Base-by-base conservation (phyloP, 2,888 invertebrate genomes). In the Syritta pipiens region DNA sequence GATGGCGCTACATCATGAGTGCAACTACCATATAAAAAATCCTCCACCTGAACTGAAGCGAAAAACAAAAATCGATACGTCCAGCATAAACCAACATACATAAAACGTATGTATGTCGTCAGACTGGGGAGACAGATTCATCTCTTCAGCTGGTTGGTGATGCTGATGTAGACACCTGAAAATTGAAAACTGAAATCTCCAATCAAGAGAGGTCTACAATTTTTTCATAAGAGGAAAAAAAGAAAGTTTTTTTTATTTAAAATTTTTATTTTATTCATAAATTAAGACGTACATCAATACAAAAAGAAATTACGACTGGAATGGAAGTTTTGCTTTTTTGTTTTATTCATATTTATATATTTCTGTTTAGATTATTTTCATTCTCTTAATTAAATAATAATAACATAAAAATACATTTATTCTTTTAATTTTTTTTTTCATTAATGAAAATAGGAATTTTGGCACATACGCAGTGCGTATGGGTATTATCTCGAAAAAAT, bases 361-460 rank as follows among this genome's bases (percentile, higher is more conserved):
- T 53, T 24, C 32, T 44, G 19, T 4, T 32, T 53, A 20, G n/a
- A 53, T 75, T 14, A 40, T 63, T 24, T 48, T 40, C 37, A 71
- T 63, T 55, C 37, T 28, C 63, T 60, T 53, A 44, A 44, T 44
- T 67, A 67, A 53, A 71, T 51, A n/a, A n/a, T 57, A 48, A 48
- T 42, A 44, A 49, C 19, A 59, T 7, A 37, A 63, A n/a, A 69
- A 68, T 60, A 37, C 12, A 59, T 48, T 67, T 57, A n/a, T n/a
- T n/a, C n/a, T n/a, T 49, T 60, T 59, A 72, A 51, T 65, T 51
- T 65, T 71, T 69, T 55, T 71, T 76, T 74, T 72, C 46, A 48
- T 74, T 14, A 72, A 72, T 67, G 67, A 79, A 79, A 79, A 60
- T 74, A 79, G 68, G 74, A 68, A 68, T 68, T 60, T 63, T 60